Base-by-base conservation (phyloP, 2,888 invertebrate species). In the Nomada ruficornis region DNA sequence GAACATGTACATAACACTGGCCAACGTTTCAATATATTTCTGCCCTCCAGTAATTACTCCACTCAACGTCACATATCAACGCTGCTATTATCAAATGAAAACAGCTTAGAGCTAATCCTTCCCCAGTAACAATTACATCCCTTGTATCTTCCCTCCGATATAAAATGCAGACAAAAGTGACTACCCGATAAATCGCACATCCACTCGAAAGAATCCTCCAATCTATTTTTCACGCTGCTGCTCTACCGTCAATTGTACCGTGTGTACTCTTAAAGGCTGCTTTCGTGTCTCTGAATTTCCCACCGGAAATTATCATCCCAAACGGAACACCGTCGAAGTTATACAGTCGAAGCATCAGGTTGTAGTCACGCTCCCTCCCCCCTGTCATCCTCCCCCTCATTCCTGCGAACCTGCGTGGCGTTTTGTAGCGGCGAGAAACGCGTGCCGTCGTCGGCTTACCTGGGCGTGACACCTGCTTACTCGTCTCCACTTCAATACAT, bases 311-410 rank as follows among this genome's bases (percentile, higher is more conserved):
- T 5, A 36, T 18, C 15, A 65, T 29, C 18, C 11, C 10, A n/a
- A n/a, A 52, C 13, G 47, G 13, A 59, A 1, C 44, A 73, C 47
- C 20, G 62, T 62, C 11, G 55, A 36, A 36, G 47, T 68, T 72
- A 63, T 36, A 71, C 23, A 60, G n/a, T 26, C 50, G 80, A 89
- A 90, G 91, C 91, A 92, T 92, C 91, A 91, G 90, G 91, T 91
- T 91, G 91, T 88, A 87, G 87, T 79, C 87, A 79, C 83, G 75
- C 73, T 82, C 77, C 57, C 63, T 52, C 72, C 60, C 29, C 57
- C n/a, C 20, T n/a, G 67, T 68, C 4, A 15, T 15, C 47, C 67
- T 75, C 65, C 54, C 68, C 44, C 75, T 68, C 62, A 5, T n/a
- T 23, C 18, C 36, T 23, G 42, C 15, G 29, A 73, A 82, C 29